Percentiles rank a stretch among this genome's conserved stretches.
phyloP scores from a whole-genome alignment of 1,140 invertebrate genomes.

The Vollenhovia emeryi region DNA sequence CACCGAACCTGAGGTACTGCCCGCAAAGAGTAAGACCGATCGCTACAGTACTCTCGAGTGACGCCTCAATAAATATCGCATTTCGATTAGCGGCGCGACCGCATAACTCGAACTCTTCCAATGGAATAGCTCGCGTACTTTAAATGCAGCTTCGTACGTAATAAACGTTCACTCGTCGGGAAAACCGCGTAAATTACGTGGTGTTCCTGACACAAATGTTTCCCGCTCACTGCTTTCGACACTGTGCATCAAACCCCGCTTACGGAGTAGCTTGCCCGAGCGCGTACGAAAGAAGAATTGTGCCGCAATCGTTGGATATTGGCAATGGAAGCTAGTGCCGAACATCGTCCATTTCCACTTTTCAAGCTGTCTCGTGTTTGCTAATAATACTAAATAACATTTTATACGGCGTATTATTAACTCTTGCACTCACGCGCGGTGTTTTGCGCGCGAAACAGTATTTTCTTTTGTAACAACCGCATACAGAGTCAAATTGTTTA shows the following conservation, averaged over 20 bases:
- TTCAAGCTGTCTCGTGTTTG: not conserved
- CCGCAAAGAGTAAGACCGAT: not conserved
- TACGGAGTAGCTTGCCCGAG: slow-evolving; percentile 16
- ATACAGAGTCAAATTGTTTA: not conserved
- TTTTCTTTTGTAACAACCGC: not conserved
- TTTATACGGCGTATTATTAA: not conserved
- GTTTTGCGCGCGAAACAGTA: not conserved
- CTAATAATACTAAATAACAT: not conserved
- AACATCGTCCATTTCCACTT: not conserved
- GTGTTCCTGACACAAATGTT: not conserved
- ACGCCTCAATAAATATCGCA: slow-evolving; percentile 12
- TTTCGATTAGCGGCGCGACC: not conserved
- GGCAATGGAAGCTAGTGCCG: not conserved
- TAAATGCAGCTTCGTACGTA: not conserved
- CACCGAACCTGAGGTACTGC: not conserved
- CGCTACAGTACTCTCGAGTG: not conserved
- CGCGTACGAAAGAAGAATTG: not conserved
- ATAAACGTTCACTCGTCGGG: not conserved
- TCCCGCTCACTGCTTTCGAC: not conserved
- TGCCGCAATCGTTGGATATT: not conserved
- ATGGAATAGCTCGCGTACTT: slow-evolving; percentile 11
- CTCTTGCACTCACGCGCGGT: not conserved
- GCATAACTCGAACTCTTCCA: not conserved
- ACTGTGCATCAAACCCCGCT: not conserved
- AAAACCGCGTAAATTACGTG: not conserved